Base-by-base conservation (phyloP, 2,888 invertebrate genomes). In the Mesorhabditis belari region DNA sequence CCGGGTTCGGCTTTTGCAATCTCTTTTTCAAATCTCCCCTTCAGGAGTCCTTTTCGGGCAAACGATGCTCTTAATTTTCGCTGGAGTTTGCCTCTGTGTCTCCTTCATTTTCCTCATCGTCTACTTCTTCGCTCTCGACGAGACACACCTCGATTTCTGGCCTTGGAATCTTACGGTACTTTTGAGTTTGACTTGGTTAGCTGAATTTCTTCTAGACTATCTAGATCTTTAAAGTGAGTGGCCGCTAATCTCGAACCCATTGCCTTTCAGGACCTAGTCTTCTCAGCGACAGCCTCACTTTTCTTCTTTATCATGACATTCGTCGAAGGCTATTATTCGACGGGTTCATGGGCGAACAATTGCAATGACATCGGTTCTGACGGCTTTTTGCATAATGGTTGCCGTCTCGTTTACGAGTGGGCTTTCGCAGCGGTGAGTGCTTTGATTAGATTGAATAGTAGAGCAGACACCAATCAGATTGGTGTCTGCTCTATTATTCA, bases 271-370 rank as follows among this genome's bases (percentile, higher is more conserved):
- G 79, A 79, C 61, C 63, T 77, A 26, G 54, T 76, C 17, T 77
- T 79, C 66, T 72, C 72, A 50, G 63, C 60, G 2, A 50, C 72
- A 12, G 64, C 74, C 9, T 59, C 73, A 5, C 51, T 77, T 27
- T 58, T 74, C 25, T 77, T 76, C 60, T 50, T 74, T 27, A 62
- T 80, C 57, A 61, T 78, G 4, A 60, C 71, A 28, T 58, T 77
- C 52, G 64, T 80, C 19, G 79, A 80, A 58, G 77, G 71, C 0
- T 80, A 77, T 57, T 80, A 80, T 64, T 60, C 75, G 9, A 80
- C 77, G 5, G 79, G 71, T 61, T 68, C 77, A n/a, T 79, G 79
- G 79, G 68, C 79, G 19, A 79, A 79, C 60, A 79, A 79, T 61
- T 79, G 79, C 59, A 79, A 79, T 61, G 79, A 79, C 57, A 79